A percentile compares a stretch with the other conserved stretches of the same genome.
phyloP scores from a whole-genome alignment of 2,113 vertebrate species.

The Atlantisia rogersi region DNA sequence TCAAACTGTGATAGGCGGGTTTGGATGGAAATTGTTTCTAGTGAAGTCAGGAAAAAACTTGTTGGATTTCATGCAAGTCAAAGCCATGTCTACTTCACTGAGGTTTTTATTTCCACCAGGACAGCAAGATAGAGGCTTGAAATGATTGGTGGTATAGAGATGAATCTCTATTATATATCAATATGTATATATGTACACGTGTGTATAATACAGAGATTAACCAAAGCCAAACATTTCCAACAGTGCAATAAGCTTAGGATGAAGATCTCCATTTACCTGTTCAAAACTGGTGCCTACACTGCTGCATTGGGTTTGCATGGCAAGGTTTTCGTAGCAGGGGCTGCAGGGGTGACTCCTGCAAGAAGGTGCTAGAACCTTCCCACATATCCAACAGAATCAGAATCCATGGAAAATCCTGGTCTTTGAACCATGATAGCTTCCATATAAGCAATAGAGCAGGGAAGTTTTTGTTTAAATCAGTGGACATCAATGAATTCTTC shows the following conservation, averaged over 20 bases:
- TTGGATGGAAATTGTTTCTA: not conserved
- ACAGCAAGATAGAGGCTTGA: not conserved
- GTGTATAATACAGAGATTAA: not conserved
- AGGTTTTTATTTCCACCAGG: not conserved
- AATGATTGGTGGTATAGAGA: not conserved
- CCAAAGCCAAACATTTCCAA: not conserved
- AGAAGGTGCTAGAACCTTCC: too few species aligned
- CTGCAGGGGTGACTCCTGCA: too few species aligned
- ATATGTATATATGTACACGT: too few species aligned
- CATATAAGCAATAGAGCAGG: not conserved
- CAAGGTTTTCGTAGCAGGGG: too few species aligned
- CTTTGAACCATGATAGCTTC: not conserved
- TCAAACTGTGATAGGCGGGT: not conserved
- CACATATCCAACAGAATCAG: not conserved
- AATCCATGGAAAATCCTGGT: not conserved
- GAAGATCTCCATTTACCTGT: not conserved
- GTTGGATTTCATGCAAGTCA: not conserved
- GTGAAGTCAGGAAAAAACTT: not conserved
- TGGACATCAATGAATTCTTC: not conserved
- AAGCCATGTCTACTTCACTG: not conserved
- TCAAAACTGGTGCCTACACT: not conserved
- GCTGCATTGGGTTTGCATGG: too few species aligned
- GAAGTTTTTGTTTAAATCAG: not conserved
- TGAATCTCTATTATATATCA: not conserved
- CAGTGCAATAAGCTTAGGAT: not conserved